Percentiles rank a stretch among this genome's conserved stretches.
phyloP scores from a whole-genome alignment of 2,113 vertebrate genomes.

The Serinus canaria region DNA sequence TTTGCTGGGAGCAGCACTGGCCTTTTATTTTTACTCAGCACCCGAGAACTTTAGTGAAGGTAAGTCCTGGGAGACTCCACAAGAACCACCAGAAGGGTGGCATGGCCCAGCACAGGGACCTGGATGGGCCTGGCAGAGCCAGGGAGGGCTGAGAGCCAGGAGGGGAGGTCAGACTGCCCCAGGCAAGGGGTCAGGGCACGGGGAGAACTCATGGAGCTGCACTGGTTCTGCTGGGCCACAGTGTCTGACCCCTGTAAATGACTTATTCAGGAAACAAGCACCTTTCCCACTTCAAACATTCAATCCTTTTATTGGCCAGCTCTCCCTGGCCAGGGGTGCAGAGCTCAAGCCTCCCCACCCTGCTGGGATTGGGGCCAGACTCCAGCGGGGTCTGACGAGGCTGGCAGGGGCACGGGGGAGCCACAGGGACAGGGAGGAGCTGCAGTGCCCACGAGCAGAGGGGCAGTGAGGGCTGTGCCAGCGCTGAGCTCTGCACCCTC shows the following conservation, averaged over 20 bases:
- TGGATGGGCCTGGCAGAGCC: neutral
- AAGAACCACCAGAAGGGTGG: neutral
- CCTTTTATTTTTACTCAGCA: slow-evolving; percentile 69
- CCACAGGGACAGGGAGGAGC: accelerated
- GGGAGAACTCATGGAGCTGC: accelerated
- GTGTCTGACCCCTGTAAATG: neutral
- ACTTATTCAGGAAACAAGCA: neutral
- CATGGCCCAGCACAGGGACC: accelerated
- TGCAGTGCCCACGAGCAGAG: accelerated
- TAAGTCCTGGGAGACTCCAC: slow-evolving; percentile 18
- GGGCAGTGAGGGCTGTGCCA: accelerated
- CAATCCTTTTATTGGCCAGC: neutral
- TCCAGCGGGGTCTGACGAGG: accelerated
- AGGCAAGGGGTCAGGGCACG: neutral
- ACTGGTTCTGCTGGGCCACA: neutral
- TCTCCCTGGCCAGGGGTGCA: neutral
- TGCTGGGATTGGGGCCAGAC: accelerated
- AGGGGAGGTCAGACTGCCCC: accelerated
- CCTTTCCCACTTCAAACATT: neutral
- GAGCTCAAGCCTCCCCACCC: neutral
- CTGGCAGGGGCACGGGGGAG: neutral
- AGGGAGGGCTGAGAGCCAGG: neutral
- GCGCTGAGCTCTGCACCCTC: neutral
- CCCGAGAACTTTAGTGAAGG: slow-evolving; percentile 66
- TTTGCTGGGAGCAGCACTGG: slow-evolving; percentile 61